Percentiles rank a stretch among this genome's conserved stretches.
phyloP scores from a whole-genome alignment of 2,113 vertebrate species.

The Argyrosomus japonicus region DNA sequence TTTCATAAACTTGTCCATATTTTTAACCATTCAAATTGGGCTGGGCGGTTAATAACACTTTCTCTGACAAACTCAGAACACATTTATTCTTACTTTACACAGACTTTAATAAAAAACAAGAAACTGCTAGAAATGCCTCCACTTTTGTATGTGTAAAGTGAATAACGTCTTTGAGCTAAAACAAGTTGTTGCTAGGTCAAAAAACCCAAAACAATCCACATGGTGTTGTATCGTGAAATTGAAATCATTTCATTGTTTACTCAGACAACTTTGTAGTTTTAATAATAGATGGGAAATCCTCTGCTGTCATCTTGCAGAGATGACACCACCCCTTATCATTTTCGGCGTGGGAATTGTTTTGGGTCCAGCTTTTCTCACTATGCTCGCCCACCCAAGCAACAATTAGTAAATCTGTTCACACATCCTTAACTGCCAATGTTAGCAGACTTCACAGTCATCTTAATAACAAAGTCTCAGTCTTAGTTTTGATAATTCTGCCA shows the following conservation, averaged over 20 bases:
- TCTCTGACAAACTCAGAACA: no score
- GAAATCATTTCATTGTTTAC: not conserved
- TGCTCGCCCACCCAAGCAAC: not conserved
- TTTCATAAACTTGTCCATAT: no score
- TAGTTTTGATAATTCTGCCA: not conserved
- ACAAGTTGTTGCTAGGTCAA: not conserved
- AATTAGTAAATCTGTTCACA: conserved; percentile 2
- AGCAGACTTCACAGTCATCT: conserved; percentile 1
- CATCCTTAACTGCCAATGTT: not conserved
- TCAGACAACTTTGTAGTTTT: not conserved
- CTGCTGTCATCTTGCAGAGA: not conserved
- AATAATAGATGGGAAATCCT: conserved; percentile 7
- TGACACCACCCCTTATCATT: not conserved
- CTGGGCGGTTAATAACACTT: no score
- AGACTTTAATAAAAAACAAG: no score
- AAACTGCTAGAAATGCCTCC: no score
- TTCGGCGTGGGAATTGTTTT: not conserved
- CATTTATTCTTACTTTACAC: no score
- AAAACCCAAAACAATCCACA: not conserved
- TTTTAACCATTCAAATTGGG: no score
- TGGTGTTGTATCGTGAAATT: not conserved
- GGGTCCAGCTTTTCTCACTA: not conserved
- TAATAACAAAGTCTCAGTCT: not conserved
- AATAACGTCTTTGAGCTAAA: not conserved
- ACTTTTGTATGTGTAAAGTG: no score